phyloP scores from a whole-genome alignment of 2,113 vertebrate genomes.

The Seriola rivoliana region DNA sequence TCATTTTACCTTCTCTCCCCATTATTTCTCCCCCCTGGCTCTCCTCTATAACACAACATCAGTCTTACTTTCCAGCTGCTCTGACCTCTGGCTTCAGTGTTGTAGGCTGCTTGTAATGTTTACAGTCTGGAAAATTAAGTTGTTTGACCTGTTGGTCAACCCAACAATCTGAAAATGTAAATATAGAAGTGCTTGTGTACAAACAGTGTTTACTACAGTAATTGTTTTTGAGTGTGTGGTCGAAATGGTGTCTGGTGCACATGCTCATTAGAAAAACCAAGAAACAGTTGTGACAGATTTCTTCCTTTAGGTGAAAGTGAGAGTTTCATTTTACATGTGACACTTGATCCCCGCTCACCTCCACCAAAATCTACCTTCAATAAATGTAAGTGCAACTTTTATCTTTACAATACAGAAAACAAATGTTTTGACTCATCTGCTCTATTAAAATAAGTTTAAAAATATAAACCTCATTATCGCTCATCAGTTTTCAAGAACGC shows the following conservation, averaged over 20 bases:
- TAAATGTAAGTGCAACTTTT: too few species aligned
- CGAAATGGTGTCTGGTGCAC: background rate
- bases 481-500: too few species aligned
- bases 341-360: too few species aligned
- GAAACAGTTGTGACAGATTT: background rate
- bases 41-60: background rate
- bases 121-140: background rate
- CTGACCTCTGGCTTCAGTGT: background rate
- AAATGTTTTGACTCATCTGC: background rate
- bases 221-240: too few species aligned
- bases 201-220: background rate
- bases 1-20: background rate
- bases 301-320: background rate
- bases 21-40: background rate
- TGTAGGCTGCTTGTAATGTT: background rate
- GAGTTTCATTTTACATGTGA: too few species aligned
- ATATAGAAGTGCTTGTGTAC: background rate
- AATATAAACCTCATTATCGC: background rate
- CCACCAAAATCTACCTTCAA: too few species aligned
- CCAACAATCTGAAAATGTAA: background rate
- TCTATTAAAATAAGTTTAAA: background rate
- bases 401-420: too few species aligned
- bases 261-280: background rate
- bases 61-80: background rate
- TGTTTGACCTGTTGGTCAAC: background rate